Conservation (phyloP, 2,888 invertebrate genomes). For the Meiosimyza decipiens region DNA sequence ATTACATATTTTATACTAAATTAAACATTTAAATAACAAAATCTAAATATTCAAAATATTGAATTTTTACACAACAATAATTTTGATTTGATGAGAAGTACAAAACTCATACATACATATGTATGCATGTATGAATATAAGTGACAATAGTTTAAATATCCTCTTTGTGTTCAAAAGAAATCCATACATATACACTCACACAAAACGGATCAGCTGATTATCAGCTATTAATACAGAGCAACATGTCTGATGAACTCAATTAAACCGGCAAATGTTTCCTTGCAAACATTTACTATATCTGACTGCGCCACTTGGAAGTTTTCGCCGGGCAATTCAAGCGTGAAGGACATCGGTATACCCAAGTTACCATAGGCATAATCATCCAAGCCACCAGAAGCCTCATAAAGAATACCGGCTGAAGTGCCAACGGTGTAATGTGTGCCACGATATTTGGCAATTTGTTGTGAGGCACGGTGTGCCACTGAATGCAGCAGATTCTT, state of each 20-base stretch:
- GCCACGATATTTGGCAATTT: slow-evolving; percentile 64
- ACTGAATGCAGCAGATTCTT: slow-evolving; percentile 60
- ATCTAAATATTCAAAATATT: slow-evolving; percentile 1
- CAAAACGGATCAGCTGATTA: background rate
- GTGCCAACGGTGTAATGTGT: slow-evolving; percentile 70
- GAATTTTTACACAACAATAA: too few relatives aligned
- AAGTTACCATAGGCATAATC: slow-evolving; percentile 74
- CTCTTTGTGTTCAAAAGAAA: too few relatives aligned
- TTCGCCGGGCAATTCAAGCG: slow-evolving; percentile 75
- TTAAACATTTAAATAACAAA: slow-evolving; percentile 21
- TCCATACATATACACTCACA: background rate
- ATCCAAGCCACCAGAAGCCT: slow-evolving; percentile 73
- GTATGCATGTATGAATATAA: too few relatives aligned
- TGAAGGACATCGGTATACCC: slow-evolving; percentile 72
- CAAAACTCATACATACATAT: too few relatives aligned
- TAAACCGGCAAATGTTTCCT: slow-evolving; percentile 65
- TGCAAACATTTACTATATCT: slow-evolving; percentile 65
- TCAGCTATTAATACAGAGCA: slow-evolving; percentile 56
- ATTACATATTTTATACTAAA: background rate
- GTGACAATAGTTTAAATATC: too few relatives aligned
- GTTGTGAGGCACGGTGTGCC: slow-evolving; percentile 61
- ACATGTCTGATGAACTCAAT: slow-evolving; percentile 65
- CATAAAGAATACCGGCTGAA: slow-evolving; percentile 69
- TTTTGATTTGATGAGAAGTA: too few relatives aligned
- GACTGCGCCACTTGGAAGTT: slow-evolving; percentile 62